Evolutionary conservation across 1,140 invertebrate species (phyloP), one percentile per base, ranked within the genome.

Genomic region (Cydia strobilella): DNA sequence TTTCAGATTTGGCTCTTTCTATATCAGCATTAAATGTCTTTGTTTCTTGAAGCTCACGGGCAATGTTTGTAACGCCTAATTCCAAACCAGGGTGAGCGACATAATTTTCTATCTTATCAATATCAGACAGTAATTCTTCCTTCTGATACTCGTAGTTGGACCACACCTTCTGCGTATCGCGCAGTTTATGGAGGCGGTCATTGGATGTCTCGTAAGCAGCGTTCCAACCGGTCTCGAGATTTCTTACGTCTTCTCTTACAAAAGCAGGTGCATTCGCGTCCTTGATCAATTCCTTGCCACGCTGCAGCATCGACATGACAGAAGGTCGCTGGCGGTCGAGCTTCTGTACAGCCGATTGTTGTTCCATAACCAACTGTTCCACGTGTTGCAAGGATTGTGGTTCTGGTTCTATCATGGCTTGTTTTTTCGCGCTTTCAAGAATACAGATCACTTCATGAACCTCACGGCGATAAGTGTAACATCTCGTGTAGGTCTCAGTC

Each of bases 401-500:
- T 75, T 94, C 90, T 42, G 94, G 93, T 72, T 95, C 94, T 54
- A 94, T 93, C 75, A 94, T 94, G 0, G 96, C 95, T 81, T 96
- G 95, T 80, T 97, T 95, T 79, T 96, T 95, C 1, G 97, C 96
- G 85, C 95, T 95, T 83, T 94, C 95, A 48, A 97, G 86, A 65
- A 97, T 92, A 63, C 95, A 95, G 75, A 96, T 97, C 20, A 98
- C 96, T 93, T 98, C 96, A 76, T 96, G 95, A 0, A 99, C 96
- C 89, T 98, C 97, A 82, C 97, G 96, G 65, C 97, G 94, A 86
- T 98, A 99, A 0, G 97, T 96, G 88, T 98, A 98, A 88, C 98
- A 98, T 88, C 97, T 97, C 6, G 97, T 97, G 82, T 98, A 96
- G 0, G 98, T 96, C 80, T 98, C 97, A 1, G 98, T 98, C 90